These are phyloP conservation scores for Drosophila ezoana DNA, from an alignment of 2,888 invertebrate genomes.

Conservation along the genomic window DNA sequence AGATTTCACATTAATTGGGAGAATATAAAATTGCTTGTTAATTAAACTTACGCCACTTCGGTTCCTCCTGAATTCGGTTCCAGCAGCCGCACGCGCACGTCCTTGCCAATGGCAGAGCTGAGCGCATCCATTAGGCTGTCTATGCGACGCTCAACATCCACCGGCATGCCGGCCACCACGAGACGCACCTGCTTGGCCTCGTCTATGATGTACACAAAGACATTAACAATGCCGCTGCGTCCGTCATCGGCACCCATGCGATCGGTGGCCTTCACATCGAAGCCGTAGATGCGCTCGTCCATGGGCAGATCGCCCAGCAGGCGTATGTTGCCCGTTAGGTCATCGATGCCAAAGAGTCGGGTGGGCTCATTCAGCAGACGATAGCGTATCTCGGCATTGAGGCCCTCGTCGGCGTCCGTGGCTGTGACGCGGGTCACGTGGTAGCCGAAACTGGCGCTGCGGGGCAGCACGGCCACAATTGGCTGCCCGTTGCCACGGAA, in stretches of 20 bases:
- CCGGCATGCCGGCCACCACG: slow-evolving; percentile 91
- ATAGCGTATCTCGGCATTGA: slow-evolving; percentile 92
- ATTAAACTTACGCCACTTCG: slow-evolving; percentile 85
- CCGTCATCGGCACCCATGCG: slow-evolving; percentile 92
- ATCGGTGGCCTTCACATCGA: slow-evolving; percentile 95
- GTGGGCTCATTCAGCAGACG: slow-evolving; percentile 92
- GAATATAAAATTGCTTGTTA: not conserved
- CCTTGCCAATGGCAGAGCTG: slow-evolving; percentile 91
- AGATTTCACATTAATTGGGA: no score
- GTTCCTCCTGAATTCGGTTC: slow-evolving; percentile 88
- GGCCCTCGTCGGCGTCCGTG: slow-evolving; percentile 90
- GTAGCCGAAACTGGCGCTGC: slow-evolving; percentile 92
- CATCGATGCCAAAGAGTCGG: slow-evolving; percentile 91
- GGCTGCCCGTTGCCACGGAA: slow-evolving; percentile 91
- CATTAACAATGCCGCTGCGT: slow-evolving; percentile 92
- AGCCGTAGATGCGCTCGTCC: slow-evolving; percentile 92
- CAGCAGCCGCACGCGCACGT: slow-evolving; percentile 91
- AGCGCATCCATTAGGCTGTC: slow-evolving; percentile 89
- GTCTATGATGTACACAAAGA: slow-evolving; percentile 93
- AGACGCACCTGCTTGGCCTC: slow-evolving; percentile 92
- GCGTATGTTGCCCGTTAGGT: slow-evolving; percentile 90
- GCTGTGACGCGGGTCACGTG: slow-evolving; percentile 92
- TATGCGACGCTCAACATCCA: slow-evolving; percentile 90
- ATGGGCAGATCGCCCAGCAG: slow-evolving; percentile 89
- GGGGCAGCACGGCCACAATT: slow-evolving; percentile 92